These are phyloP conservation scores for Peromyscus eremicus DNA, from an alignment of 2,797 vertebrate species.

Conservation along the genomic window DNA sequence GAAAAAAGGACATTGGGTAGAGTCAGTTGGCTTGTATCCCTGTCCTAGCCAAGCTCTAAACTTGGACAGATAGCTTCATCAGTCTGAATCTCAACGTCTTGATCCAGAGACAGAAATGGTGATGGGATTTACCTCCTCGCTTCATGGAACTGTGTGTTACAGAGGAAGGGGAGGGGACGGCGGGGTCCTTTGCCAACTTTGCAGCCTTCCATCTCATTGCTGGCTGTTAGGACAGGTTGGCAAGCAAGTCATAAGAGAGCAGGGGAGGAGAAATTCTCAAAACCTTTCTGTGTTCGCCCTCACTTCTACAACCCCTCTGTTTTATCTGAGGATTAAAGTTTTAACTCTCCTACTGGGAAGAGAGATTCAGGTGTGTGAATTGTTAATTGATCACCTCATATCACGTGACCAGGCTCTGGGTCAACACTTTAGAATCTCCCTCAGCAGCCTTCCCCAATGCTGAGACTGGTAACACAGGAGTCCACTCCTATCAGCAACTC, in stretches of 20 bases:
- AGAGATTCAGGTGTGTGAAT: not conserved
- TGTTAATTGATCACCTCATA: slow-evolving; percentile 25
- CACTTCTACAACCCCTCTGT: not conserved
- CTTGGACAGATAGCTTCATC: not conserved
- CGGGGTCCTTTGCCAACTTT: not conserved
- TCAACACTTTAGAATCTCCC: not conserved
- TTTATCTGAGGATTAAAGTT: slow-evolving; percentile 59
- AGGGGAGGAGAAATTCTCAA: not conserved
- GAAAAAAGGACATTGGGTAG: not conserved
- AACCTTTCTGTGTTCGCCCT: not conserved
- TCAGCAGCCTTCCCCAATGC: not conserved
- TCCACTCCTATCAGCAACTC: not conserved
- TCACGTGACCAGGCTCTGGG: not conserved
- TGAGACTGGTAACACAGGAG: not conserved
- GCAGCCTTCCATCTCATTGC: not conserved
- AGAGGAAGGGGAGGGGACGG: not conserved
- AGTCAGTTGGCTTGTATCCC: not conserved
- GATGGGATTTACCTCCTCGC: not conserved
- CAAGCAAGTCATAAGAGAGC: not conserved
- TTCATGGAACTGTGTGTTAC: not conserved
- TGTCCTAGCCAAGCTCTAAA: not conserved
- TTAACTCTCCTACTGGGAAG: slow-evolving; percentile 66
- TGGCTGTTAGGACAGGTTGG: not conserved
- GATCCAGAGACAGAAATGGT: not conserved
- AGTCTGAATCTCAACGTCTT: slow-evolving; percentile 29